phyloP scores from a whole-genome alignment of 1,140 invertebrate genomes.

The Paralvinella palmiformis region DNA sequence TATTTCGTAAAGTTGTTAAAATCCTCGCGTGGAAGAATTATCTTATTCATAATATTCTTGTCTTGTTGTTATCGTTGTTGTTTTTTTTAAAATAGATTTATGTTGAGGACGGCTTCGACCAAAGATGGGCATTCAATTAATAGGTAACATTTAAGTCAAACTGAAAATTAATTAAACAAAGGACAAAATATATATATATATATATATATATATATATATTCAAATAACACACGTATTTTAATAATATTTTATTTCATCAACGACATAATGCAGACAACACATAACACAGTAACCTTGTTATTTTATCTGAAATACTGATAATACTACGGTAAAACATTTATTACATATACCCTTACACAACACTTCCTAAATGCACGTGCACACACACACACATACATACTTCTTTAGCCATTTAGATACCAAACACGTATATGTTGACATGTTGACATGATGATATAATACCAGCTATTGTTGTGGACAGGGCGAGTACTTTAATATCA shows the following conservation, averaged over 20 bases:
- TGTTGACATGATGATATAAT: not conserved
- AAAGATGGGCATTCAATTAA: not conserved
- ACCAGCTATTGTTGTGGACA: not conserved
- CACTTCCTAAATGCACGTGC: not conserved
- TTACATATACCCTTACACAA: not conserved
- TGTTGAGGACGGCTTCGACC: no score
- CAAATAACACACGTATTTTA: not conserved
- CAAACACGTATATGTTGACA: not conserved
- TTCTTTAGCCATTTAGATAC: not conserved
- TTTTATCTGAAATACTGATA: not conserved
- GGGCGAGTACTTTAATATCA: not conserved
- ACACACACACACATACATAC: not conserved
- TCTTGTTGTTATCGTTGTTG: not conserved
- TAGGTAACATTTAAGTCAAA: not conserved
- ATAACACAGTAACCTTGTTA: not conserved
- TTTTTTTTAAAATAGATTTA: not conserved
- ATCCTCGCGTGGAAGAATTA: not conserved
- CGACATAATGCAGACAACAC: no score
- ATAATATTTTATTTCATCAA: no score
- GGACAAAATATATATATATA: not conserved
- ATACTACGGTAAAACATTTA: not conserved
- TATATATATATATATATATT: slow-evolving; percentile 1
- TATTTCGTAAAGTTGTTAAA: no score
- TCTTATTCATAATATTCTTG: not conserved
- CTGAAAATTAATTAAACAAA: not conserved